Base-by-base conservation (phyloP, 2,888 invertebrate genomes). In the Endotricha flammealis region DNA sequence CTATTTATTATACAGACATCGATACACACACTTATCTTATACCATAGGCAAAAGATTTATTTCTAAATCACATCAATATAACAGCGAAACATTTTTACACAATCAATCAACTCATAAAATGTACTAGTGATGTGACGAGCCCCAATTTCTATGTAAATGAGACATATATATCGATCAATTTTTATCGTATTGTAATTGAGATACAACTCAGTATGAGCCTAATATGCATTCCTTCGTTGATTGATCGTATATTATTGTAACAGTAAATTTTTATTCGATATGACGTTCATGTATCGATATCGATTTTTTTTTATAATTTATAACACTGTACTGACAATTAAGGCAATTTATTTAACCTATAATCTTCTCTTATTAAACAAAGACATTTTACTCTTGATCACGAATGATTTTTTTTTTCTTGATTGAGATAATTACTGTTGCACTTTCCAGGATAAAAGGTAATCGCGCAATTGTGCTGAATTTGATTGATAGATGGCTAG, bases 131-230 rank as follows among this genome's bases (percentile, higher is more conserved):
- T n/a, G 27, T 38, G 37, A 34, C 13, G 39, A 46, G 48, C 39
- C 44, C 41, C 36, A 51, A 64, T 57, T 56, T 57, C 53, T 61
- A 72, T 74, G 71, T 62, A 74, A 80, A 80, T 77, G 72, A 77
- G 71, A 64, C 68, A 54, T 46, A 59, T 53, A 64, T 67, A 58
- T 53, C 55, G 57, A 57, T 57, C 58, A 55, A 62, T 58, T 57
- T n/a, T 59, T 64, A 68, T 57, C 50, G 61, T 57, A 66, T 67
- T 69, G 59, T 63, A 64, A 73, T 70, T 70, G 56, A 68, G 68
- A 66, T 65, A 59, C 60, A 34, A 50, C 46, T 38, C 53, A 54
- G 42, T 37, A 38, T 40, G 45, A 32, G 51, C 29, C 47, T 61
- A 64, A 68, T 66, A 68, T 57, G 50, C 65, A 75, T 75, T 69